These are phyloP conservation scores for Suricata suricatta DNA, from an alignment of 2,113 vertebrate species.

Conservation along the genomic window DNA sequence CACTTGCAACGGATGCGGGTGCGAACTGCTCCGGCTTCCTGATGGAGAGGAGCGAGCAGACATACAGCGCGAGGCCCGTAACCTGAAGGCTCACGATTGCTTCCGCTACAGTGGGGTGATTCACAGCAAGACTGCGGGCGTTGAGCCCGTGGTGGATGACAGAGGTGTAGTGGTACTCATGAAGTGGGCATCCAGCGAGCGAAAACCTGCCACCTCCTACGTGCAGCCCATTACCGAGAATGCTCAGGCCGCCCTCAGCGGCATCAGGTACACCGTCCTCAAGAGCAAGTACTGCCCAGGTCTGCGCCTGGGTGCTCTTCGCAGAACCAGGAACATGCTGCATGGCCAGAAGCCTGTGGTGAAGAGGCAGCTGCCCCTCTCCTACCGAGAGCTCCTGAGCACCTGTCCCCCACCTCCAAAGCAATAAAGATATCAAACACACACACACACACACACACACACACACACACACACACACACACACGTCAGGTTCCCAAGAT, in stretches of 20 bases:
- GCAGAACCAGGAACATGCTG: background rate
- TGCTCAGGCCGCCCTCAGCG: background rate
- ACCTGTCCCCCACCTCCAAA: background rate
- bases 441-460: background rate
- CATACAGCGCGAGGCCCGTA: background rate
- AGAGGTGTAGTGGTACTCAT: background rate
- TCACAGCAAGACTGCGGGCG: background rate
- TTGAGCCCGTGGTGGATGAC: background rate
- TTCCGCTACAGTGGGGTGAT: background rate
- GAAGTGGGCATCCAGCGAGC: background rate
- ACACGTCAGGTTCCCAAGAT: background rate
- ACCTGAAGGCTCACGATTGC: background rate
- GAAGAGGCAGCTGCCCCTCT: background rate
- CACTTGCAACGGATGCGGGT: fast-evolving
- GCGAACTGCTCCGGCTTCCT: background rate
- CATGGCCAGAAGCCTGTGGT: background rate
- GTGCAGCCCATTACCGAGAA: background rate
- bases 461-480: background rate
- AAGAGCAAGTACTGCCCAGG: background rate
- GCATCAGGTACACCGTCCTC: background rate
- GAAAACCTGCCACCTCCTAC: background rate
- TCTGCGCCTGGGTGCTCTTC: fast-evolving
- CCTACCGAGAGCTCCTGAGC: background rate
- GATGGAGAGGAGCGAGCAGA: background rate
- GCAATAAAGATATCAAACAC: background rate